A percentile compares a stretch with the other conserved stretches of the same genome.
Evolutionary conservation across 2,797 vertebrate genomes (phyloP).

Genomic region (Molothrus ater): DNA sequence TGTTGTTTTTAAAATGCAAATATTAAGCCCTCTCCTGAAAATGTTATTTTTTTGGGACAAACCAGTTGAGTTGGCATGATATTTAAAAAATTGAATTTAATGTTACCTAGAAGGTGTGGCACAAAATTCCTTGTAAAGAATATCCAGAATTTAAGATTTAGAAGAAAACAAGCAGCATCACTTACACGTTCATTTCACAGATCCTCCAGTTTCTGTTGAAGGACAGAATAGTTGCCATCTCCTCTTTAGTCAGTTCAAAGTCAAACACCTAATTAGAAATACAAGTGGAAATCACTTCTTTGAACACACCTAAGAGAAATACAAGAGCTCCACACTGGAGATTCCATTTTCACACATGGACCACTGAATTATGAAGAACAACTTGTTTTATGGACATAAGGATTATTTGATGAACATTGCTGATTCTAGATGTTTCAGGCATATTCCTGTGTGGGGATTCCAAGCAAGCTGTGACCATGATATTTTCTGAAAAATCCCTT

Average conservation of each 20-base stretch:
- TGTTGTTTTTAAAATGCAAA: neutral
- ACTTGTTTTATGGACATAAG: neutral
- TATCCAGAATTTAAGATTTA: neutral
- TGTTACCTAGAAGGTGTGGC: neutral
- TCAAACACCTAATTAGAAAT: slow-evolving; percentile 60
- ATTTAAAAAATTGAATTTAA: neutral
- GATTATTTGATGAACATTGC: neutral
- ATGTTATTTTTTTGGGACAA: neutral
- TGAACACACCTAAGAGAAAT: neutral
- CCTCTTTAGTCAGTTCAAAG: slow-evolving; percentile 59
- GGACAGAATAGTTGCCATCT: slow-evolving; percentile 56
- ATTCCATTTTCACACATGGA: neutral
- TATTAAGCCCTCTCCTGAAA: neutral
- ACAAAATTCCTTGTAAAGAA: neutral
- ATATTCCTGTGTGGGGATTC: neutral
- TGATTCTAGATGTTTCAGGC: neutral
- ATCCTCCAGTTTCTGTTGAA: slow-evolving; percentile 66
- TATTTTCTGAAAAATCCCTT: too few relatives aligned
- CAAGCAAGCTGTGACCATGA: neutral
- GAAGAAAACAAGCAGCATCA: neutral
- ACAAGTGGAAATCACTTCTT: neutral
- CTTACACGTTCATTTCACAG: neutral
- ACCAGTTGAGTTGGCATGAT: neutral
- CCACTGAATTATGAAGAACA: neutral
- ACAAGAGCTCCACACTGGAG: neutral